Base-by-base conservation (phyloP, 1,140 invertebrate genomes). In the Cherax quadricarinatus region DNA sequence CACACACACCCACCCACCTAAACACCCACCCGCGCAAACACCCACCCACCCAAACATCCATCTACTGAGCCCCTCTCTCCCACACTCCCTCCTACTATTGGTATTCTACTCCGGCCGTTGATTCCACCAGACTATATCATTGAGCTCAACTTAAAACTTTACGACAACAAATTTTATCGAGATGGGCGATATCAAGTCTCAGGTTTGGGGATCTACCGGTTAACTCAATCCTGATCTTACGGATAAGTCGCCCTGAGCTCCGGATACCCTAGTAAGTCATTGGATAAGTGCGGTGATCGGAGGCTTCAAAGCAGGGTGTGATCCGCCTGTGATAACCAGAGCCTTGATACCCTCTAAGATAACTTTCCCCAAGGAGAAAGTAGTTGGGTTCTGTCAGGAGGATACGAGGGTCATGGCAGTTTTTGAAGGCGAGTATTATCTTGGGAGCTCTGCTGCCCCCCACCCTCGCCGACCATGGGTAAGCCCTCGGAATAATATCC, bases 101-200 rank as follows among this genome's bases (percentile, higher is more conserved):
- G 84, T 81, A 91, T 91, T 86, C 90, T 10, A 10, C 57, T 1
- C 90, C 24, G 10, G 49, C 41, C 18, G 24, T 57, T 80, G 84
- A 53, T 91, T 91, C 84, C 85, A 73, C 60, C 75, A 5, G 73
- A 86, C 78, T 91, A 91, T 91, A 91, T 91, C 90, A 91, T 91
- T 91, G 90, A 82, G 62, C 75, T 81, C 41, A 57, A 86, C 85
- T 91, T 82, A 80, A 91, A 91, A 91, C 89, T 91, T 87, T 91
- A 91, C 85, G 90, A 91, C 84, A 85, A 91, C 90, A 91, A 91
- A 91, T 86, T 91, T 86, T 87, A 91, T 91, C 90, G 84, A 62
- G 85, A 86, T 86, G 84, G 90, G 49, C 80, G 62, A 89, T 84
- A 89, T 83, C 80, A 57, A 60, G 81, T 24, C 70, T 75, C 60